These are phyloP conservation scores for Telmatochromis bifrenatus DNA, from an alignment of 2,113 vertebrate genomes.

Conservation along the genomic window DNA sequence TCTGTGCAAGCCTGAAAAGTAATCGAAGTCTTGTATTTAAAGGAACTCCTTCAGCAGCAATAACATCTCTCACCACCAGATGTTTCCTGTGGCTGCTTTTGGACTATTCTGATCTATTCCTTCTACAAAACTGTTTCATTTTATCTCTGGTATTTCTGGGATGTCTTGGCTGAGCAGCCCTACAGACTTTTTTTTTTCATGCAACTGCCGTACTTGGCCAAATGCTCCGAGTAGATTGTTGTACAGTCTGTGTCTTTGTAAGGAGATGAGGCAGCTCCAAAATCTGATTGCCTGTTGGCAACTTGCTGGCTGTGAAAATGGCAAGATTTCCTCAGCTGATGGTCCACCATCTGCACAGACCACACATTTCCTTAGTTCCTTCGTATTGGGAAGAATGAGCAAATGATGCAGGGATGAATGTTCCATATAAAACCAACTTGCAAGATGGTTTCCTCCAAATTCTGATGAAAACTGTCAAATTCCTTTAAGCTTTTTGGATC, in stretches of 20 bases:
- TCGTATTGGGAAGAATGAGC: background rate
- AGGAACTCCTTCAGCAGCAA: background rate
- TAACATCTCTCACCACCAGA: background rate
- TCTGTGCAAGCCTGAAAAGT: background rate
- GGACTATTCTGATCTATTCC: background rate
- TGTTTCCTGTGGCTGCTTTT: background rate
- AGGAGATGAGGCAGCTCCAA: background rate
- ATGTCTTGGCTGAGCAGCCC: background rate
- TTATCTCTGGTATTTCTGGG: background rate
- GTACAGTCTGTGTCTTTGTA: background rate
- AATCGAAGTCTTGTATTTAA: background rate
- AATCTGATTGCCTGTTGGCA: background rate
- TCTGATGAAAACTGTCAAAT: background rate
- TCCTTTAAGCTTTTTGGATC: background rate
- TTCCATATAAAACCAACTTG: background rate
- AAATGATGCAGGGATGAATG: background rate
- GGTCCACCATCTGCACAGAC: background rate
- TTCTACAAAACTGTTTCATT: background rate
- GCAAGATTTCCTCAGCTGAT: background rate
- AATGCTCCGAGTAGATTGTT: background rate
- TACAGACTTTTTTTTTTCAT: background rate
- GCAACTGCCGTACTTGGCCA: background rate
- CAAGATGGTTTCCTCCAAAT: background rate
- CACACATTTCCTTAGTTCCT: background rate
- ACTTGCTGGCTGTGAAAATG: background rate